Conservation (phyloP, 1,140 invertebrate species). For the Tetragonula clypearis region DNA sequence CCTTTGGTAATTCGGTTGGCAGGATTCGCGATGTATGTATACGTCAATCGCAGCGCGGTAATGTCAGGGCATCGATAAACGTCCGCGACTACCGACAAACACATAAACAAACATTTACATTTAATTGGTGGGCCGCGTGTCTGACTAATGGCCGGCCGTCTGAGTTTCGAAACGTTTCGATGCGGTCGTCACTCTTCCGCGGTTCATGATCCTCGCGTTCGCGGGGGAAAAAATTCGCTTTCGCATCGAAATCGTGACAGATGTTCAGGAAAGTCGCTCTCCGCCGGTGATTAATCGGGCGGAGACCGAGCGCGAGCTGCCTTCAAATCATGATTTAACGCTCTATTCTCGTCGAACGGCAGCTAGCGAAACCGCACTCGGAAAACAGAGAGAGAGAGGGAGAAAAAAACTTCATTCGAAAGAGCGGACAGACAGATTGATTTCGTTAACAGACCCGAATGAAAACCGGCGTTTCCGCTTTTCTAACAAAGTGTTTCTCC, state of each 20-base stretch:
- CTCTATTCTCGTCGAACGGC: not conserved
- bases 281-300: conserved; percentile 49
- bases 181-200: conserved; percentile 54
- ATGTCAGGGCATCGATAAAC: conserved; percentile 78
- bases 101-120: conserved; percentile 80
- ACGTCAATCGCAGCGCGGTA: conserved; percentile 71
- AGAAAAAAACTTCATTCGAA: not conserved
- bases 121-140: conserved; percentile 75
- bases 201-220: conserved; percentile 47
- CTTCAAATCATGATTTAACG: conserved; percentile 17
- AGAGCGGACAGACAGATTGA: not conserved
- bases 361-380: not conserved
- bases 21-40: conserved; percentile 55
- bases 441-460: not conserved
- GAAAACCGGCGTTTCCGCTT: too few species aligned
- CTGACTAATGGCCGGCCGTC: conserved; percentile 66
- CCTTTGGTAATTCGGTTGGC: conserved; percentile 67
- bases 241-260: conserved; percentile 36
- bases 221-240: conserved; percentile 50
- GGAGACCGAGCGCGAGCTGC: conserved; percentile 22
- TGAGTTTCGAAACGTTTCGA: conserved; percentile 70
- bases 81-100: conserved; percentile 72
- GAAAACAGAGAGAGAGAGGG: too few species aligned
- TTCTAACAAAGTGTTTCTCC: not conserved
- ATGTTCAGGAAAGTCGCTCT: conserved; percentile 18